A percentile compares a stretch with the other conserved stretches of the same genome.
phyloP scores from a whole-genome alignment of 1,140 invertebrate species.

The Elysia chlorotica region DNA sequence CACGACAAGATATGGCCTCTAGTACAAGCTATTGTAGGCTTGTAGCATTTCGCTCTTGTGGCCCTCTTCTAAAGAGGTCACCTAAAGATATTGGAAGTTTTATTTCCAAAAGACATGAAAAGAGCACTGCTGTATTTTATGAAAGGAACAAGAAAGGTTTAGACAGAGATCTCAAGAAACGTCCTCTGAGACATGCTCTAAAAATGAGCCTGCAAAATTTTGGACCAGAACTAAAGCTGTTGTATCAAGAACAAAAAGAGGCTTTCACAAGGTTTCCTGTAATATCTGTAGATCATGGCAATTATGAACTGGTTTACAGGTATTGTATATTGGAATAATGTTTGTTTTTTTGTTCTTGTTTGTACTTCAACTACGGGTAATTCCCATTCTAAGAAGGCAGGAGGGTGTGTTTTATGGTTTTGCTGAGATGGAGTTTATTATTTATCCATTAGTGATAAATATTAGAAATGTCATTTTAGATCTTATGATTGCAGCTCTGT shows the following conservation, averaged over 20 bases:
- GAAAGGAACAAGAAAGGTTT: conserved; percentile 42
- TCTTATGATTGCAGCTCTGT: neutral
- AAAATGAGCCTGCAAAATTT: conserved; percentile 70
- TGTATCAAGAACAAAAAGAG: conserved; percentile 74
- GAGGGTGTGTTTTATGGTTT: neutral
- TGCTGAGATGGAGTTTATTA: neutral
- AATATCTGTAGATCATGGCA: conserved; percentile 47
- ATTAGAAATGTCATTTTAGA: neutral
- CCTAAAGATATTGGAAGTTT: neutral
- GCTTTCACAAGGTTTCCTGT: conserved; percentile 68
- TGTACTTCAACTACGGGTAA: too few relatives aligned
- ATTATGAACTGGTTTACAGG: conserved; percentile 43
- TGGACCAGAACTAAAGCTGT: conserved; percentile 71
- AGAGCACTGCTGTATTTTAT: conserved; percentile 10
- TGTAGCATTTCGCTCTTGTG: too few relatives aligned
- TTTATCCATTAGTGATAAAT: neutral
- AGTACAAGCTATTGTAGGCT: too few relatives aligned
- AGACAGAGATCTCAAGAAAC: conserved; percentile 30
- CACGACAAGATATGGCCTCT: too few relatives aligned
- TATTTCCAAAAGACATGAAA: neutral
- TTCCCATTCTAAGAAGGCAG: too few relatives aligned
- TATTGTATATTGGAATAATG: neutral
- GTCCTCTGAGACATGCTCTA: conserved; percentile 26
- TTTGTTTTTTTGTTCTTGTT: neutral
- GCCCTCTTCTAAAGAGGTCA: neutral